Conservation (phyloP, 2,888 invertebrate genomes). For the Lasioglossum figueresi region DNA sequence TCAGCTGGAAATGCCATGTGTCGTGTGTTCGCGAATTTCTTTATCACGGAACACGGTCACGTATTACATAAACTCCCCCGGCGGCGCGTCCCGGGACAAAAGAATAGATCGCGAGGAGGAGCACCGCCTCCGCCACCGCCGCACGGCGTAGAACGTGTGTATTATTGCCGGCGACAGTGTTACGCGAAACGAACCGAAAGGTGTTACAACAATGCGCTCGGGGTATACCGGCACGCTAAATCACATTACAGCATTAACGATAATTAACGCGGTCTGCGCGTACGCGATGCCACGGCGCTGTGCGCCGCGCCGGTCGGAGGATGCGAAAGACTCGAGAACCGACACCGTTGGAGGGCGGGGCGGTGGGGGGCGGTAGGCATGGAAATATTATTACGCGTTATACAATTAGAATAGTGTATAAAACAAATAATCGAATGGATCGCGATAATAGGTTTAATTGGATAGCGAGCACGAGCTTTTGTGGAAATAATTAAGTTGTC, state of each 20-base stretch:
- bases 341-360: background rate
- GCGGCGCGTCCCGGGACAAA: background rate
- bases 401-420: constrained; percentile 14
- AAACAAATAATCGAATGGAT: constrained; percentile 8
- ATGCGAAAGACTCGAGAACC: background rate
- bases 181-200: constrained; percentile 13
- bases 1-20: constrained; percentile 14
- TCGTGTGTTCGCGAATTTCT: constrained; percentile 6
- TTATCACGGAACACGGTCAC: constrained; percentile 31
- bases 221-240: constrained; percentile 21
- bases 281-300: background rate
- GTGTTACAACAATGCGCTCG: constrained; percentile 17
- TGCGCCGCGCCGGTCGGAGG: background rate
- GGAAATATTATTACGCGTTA: constrained; percentile 18
- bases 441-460: constrained; percentile 2
- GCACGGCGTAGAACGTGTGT: background rate
- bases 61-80: constrained; percentile 16
- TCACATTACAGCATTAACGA: constrained; percentile 40
- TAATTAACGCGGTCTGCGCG: constrained; percentile 33
- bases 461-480: background rate
- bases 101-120: constrained; percentile 13
- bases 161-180: constrained; percentile 20
- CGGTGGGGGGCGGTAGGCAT: background rate
- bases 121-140: background rate
- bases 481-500: constrained; percentile 17